Conservation (phyloP, 2,797 vertebrate species). For the Coregonus ussuriensis region DNA sequence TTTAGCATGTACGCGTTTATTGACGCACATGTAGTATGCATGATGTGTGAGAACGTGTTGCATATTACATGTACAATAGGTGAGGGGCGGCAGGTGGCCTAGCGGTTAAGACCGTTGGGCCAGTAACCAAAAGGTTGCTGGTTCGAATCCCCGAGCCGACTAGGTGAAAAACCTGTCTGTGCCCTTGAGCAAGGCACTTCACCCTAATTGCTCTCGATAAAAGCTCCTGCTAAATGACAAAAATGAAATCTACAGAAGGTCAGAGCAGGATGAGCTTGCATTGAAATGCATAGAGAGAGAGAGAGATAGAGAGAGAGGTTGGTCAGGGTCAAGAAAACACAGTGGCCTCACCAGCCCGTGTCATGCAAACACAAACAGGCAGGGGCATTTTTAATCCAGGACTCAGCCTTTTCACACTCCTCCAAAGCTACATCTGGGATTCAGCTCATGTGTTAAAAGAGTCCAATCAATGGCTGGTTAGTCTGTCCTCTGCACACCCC, state of each 20-base stretch:
- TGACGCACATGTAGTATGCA: not conserved
- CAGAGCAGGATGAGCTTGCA: not conserved
- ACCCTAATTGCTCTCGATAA: no score
- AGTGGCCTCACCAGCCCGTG: not conserved
- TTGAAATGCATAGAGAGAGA: not conserved
- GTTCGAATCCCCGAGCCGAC: no score
- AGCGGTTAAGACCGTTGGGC: no score
- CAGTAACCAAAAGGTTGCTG: no score
- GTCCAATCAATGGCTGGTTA: not conserved
- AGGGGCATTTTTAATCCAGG: not conserved
- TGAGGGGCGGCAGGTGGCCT: no score
- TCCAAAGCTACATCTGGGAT: not conserved
- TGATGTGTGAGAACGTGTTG: no score
- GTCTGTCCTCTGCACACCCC: not conserved
- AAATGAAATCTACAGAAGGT: not conserved
- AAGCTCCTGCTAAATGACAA: no score
- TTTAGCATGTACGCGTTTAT: not conserved
- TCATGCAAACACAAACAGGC: not conserved
- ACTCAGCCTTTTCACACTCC: conserved; percentile 5
- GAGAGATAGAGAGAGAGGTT: not conserved
- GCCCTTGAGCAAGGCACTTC: no score
- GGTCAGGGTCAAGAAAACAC: not conserved
- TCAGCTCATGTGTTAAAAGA: conserved; percentile 14
- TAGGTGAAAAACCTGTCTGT: no score
- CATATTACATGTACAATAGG: no score